phyloP scores from a whole-genome alignment of 2,797 vertebrate genomes.

The Myotis pilosus region DNA sequence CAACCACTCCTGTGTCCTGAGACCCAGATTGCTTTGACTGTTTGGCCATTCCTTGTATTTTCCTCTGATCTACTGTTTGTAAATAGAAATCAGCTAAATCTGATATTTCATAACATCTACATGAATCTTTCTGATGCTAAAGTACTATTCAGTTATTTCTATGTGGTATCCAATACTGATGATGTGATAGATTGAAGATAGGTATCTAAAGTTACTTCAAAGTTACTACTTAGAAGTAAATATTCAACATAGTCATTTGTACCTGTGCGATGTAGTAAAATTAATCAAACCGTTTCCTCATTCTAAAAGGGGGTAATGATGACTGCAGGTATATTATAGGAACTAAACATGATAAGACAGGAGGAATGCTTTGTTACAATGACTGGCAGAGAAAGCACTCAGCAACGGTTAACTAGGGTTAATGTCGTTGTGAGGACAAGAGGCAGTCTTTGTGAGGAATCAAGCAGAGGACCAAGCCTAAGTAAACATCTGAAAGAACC shows the following conservation, averaged over 20 bases:
- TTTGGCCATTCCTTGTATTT: background rate
- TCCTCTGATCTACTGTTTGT: background rate
- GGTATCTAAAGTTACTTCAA: background rate
- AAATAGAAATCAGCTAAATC: constrained; percentile 36
- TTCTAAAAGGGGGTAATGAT: background rate
- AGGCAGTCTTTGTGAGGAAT: background rate
- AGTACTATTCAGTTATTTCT: constrained; percentile 34
- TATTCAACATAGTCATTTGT: background rate
- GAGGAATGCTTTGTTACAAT: background rate
- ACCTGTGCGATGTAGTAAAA: background rate
- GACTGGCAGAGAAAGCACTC: background rate
- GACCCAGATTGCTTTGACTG: background rate
- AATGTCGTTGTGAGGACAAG: background rate
- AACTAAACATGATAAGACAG: background rate
- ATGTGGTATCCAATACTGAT: background rate
- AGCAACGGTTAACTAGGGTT: background rate
- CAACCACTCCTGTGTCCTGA: background rate
- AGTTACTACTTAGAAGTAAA: background rate
- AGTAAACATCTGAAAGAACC: background rate
- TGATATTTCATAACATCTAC: background rate
- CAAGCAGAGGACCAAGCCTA: background rate
- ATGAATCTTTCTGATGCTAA: background rate
- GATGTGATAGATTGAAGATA: background rate
- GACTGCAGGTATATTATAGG: background rate
- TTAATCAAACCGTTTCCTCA: background rate